phyloP scores from a whole-genome alignment of 2,113 vertebrate species.

The Istiophorus platypterus region DNA sequence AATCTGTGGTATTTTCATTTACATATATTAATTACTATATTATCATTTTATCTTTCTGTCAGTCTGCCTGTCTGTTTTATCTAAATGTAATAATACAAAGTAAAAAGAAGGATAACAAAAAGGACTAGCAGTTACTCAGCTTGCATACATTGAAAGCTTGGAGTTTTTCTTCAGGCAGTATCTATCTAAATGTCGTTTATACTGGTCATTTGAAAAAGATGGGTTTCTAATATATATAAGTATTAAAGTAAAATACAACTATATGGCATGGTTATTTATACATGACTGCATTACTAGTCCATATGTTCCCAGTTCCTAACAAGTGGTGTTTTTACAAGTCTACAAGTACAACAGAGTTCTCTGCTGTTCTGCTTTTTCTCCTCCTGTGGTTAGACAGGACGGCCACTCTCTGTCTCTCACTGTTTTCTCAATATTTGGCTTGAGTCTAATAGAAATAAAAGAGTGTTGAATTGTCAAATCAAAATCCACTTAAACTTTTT shows the following conservation, averaged over 20 bases:
- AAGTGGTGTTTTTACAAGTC: background rate
- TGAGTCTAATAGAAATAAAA: constrained; percentile 4
- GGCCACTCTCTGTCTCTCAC: background rate
- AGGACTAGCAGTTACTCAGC: background rate
- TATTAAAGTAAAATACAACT: background rate
- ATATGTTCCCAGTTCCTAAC: background rate
- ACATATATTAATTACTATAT: too few species aligned
- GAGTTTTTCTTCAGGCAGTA: background rate
- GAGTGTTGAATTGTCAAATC: constrained; percentile 7
- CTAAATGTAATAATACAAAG: background rate
- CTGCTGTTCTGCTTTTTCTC: constrained; percentile 5
- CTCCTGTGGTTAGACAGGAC: background rate
- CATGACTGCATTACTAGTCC: too few species aligned
- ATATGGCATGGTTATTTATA: background rate
- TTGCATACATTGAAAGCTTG: background rate
- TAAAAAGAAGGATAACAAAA: background rate
- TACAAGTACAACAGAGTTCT: background rate
- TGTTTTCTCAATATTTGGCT: constrained; percentile 9
- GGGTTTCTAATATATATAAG: background rate
- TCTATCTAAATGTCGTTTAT: background rate
- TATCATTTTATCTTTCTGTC: too few species aligned
- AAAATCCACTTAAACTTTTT: constrained; percentile 3
- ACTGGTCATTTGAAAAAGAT: background rate
- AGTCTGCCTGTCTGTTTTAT: too few species aligned
- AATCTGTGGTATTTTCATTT: too few species aligned